Evolutionary conservation across 2,113 vertebrate genomes (phyloP).

Genomic region (Pica pica): DNA sequence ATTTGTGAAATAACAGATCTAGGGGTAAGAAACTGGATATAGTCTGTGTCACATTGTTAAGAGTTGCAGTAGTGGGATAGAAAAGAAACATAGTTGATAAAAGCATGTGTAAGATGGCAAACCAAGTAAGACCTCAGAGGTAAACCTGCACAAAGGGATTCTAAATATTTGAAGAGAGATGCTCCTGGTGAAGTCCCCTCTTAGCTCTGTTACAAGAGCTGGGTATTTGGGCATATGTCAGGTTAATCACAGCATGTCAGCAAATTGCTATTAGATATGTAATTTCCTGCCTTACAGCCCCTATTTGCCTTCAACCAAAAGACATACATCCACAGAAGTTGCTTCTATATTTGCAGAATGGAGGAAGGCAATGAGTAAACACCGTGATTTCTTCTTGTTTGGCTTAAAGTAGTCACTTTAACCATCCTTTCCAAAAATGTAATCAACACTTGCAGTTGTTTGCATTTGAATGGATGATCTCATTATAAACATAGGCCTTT

Average conservation of each 20-base stretch:
- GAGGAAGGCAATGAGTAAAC: neutral
- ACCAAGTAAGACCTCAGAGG: neutral
- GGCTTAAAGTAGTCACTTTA: neutral
- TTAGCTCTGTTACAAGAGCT: neutral
- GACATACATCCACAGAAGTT: neutral
- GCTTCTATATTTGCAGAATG: neutral
- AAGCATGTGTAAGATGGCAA: neutral
- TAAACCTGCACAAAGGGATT: neutral
- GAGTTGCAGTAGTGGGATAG: neutral
- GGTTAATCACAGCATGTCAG: neutral
- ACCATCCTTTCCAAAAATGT: neutral
- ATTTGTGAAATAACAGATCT: neutral
- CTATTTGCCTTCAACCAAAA: neutral
- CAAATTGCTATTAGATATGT: neutral
- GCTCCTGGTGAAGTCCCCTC: neutral
- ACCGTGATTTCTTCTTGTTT: neutral
- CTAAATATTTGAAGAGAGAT: neutral
- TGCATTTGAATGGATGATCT: neutral
- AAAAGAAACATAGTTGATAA: neutral
- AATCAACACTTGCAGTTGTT: neutral
- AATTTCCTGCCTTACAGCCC: neutral
- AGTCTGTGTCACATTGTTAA: neutral
- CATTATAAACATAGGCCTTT: neutral
- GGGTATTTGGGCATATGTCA: neutral
- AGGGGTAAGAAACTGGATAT: neutral